Evolutionary conservation across 1,140 invertebrate species (phyloP).

Genomic region (Drosophila serrata): DNA sequence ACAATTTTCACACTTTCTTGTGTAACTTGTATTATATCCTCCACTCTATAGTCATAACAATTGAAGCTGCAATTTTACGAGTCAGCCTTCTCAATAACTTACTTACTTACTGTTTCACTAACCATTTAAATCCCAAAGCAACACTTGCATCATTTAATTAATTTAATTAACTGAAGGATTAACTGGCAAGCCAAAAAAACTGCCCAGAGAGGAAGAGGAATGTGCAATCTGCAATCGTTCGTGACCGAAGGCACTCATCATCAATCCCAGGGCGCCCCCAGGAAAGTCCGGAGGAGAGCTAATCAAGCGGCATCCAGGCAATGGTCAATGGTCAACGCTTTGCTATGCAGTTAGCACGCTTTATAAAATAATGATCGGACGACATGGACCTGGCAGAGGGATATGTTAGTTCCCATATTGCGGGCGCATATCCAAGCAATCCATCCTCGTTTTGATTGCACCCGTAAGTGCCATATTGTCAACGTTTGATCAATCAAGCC

Average conservation of each 20-base stretch:
- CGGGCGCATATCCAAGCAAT: slow-evolving; percentile 23
- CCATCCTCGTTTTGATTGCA: slow-evolving; percentile 65
- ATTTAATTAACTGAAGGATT: slow-evolving; percentile 80
- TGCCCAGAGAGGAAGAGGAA: slow-evolving; percentile 58
- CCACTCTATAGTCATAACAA: neutral
- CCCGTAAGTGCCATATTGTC: slow-evolving; percentile 83
- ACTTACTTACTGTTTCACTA: neutral
- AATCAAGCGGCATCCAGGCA: slow-evolving; percentile 77
- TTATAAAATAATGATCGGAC: slow-evolving; percentile 78
- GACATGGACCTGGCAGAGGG: too few relatives aligned
- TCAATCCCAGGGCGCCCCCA: slow-evolving; percentile 30
- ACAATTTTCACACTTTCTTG: neutral
- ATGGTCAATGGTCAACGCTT: slow-evolving; percentile 77
- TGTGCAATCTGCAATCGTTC: slow-evolving; percentile 34
- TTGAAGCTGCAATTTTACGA: slow-evolving; percentile 33
- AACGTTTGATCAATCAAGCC: slow-evolving; percentile 80
- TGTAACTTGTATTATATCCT: neutral
- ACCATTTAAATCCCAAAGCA: slow-evolving; percentile 65
- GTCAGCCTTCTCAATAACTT: slow-evolving; percentile 39
- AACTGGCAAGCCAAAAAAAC: slow-evolving; percentile 55
- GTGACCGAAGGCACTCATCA: slow-evolving; percentile 45
- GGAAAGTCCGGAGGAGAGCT: slow-evolving; percentile 16
- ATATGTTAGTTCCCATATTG: slow-evolving; percentile 21
- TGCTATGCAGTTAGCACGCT: slow-evolving; percentile 82
- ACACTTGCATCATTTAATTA: slow-evolving; percentile 73